Evolutionary conservation across 2,888 invertebrate genomes (phyloP).

Genomic region (Gymnosoma rotundatum): DNA sequence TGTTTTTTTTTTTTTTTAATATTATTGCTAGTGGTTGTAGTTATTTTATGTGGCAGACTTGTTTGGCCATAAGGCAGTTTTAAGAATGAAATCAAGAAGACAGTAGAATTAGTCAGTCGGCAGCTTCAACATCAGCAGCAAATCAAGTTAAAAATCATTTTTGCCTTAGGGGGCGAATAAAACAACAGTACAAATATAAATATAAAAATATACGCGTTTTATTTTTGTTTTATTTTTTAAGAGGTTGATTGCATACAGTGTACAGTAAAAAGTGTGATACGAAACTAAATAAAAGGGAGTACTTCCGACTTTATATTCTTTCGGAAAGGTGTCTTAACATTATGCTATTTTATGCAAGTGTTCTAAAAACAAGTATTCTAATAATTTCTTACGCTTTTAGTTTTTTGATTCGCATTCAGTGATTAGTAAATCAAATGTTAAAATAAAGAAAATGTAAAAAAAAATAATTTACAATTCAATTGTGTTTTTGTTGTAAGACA

Average conservation of each 20-base stretch:
- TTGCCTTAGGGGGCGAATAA: constrained; percentile 66
- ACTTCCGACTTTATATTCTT: too few species aligned
- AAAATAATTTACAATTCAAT: too few species aligned
- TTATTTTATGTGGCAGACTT: constrained; percentile 65
- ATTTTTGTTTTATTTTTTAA: neutral
- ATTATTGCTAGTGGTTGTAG: constrained; percentile 49
- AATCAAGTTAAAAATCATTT: constrained; percentile 72
- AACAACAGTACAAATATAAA: constrained; percentile 50
- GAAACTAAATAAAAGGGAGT: neutral
- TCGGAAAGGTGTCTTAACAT: too few species aligned
- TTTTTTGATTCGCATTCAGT: too few species aligned
- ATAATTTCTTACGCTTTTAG: too few species aligned
- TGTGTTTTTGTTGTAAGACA: too few species aligned
- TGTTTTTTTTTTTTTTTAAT: neutral
- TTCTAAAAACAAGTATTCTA: too few species aligned
- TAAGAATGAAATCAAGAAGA: constrained; percentile 70
- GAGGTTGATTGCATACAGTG: constrained; percentile 40
- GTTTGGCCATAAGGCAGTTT: constrained; percentile 70
- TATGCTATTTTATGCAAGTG: too few species aligned
- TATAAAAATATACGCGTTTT: constrained; percentile 21
- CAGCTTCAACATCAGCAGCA: constrained; percentile 70
- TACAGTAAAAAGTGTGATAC: neutral
- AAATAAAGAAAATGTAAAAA: too few species aligned
- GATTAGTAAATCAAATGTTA: too few species aligned
- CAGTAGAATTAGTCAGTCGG: constrained; percentile 68